Conservation (phyloP, 2,888 invertebrate species). For the Drosophila mettleri region DNA sequence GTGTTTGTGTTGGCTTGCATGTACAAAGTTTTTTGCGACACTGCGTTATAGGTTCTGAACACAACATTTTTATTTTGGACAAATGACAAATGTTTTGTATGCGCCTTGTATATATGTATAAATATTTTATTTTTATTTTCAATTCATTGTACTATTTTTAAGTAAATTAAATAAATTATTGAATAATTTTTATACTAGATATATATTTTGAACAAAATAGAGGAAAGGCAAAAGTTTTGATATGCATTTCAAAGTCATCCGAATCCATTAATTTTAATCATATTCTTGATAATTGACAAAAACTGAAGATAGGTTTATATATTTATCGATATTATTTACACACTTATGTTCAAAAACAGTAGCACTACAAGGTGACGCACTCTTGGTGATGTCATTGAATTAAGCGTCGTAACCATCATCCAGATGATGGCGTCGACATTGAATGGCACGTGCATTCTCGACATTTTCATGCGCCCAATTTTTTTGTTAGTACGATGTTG, state of each 20-base stretch:
- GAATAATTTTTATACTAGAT: too few relatives aligned
- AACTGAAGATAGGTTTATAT: background rate
- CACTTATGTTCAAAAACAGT: conserved; percentile 3
- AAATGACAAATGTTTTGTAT: conserved; percentile 33
- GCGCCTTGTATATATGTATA: background rate
- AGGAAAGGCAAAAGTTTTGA: too few relatives aligned
- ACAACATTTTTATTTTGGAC: conserved; percentile 37
- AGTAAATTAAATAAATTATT: too few relatives aligned
- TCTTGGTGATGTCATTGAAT: conserved; percentile 65
- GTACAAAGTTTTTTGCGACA: conserved; percentile 18
- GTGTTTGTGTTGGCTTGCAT: conserved; percentile 15
- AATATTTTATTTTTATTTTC: background rate
- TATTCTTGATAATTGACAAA: background rate
- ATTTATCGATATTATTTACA: background rate
- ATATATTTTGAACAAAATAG: too few relatives aligned
- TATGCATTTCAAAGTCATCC: too few relatives aligned
- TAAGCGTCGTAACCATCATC: conserved; percentile 21
- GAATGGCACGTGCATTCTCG: conserved; percentile 32
- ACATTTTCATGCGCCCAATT: conserved; percentile 7
- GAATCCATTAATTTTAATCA: too few relatives aligned
- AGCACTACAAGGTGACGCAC: conserved; percentile 47
- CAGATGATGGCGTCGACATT: conserved; percentile 30
- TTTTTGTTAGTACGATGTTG: too few relatives aligned
- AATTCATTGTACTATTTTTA: background rate
- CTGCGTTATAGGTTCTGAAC: conserved; percentile 17